phyloP scores from a whole-genome alignment of 2,797 vertebrate genomes.

The Hippopotamyrus pictus region DNA sequence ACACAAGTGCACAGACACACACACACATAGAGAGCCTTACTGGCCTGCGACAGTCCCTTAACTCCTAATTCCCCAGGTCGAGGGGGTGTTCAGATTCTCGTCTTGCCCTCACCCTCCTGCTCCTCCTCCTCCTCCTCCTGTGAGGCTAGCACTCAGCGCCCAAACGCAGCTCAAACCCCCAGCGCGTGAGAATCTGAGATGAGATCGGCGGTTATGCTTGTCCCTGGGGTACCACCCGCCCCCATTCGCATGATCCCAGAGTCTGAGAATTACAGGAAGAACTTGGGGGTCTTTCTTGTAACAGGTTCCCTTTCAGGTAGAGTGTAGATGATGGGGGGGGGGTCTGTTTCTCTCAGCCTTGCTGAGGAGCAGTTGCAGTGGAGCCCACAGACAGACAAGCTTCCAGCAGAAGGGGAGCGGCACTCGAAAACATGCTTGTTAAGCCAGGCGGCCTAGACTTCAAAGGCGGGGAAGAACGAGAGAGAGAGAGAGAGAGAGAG shows the following conservation, averaged over 20 bases:
- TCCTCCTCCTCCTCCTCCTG: not conserved
- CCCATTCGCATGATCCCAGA: not conserved
- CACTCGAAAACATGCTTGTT: not conserved
- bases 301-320: not conserved
- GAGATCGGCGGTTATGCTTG: not conserved
- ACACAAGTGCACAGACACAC: not conserved
- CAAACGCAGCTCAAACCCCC: not conserved
- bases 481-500: not conserved
- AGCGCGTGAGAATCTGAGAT: not conserved
- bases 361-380: not conserved
- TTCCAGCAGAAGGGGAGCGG: not conserved
- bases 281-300: not conserved
- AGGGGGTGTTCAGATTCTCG: not conserved
- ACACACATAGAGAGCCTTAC: conserved; percentile 1
- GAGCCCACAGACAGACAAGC: conserved; percentile 4
- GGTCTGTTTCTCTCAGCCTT: not conserved
- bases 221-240: not conserved
- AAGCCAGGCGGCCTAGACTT: conserved; percentile 13
- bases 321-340: not conserved
- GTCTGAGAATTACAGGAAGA: not conserved
- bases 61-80: not conserved
- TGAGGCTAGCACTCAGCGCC: not conserved
- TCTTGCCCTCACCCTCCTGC: not conserved
- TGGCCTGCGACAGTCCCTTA: not conserved
- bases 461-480: conserved; percentile 35